These are phyloP conservation scores for Lepidocyrtoides sp. DNA, from an alignment of 2,888 invertebrate species.

Conservation along the genomic window DNA sequence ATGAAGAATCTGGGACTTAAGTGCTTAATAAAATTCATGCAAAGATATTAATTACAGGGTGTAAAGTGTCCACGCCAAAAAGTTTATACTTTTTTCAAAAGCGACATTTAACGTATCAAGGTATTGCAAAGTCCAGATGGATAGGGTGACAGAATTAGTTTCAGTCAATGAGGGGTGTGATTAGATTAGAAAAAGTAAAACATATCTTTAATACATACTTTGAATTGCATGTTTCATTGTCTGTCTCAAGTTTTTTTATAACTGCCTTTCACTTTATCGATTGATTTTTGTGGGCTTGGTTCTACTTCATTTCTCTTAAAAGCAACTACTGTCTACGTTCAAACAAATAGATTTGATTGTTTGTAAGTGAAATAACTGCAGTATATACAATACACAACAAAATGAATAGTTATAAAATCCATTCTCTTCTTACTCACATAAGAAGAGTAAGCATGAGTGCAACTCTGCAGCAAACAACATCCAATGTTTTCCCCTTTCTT, in stretches of 20 bases:
- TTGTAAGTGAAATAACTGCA: slow-evolving; percentile 58
- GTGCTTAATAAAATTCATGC: no score
- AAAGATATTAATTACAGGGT: no score
- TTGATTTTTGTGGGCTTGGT: not conserved
- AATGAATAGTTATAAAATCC: not conserved
- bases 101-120: no score
- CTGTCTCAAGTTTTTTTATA: not conserved
- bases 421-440: slow-evolving; percentile 27
- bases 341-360: slow-evolving; percentile 49
- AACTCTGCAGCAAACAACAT: slow-evolving; percentile 31
- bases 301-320: not conserved
- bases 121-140: no score
- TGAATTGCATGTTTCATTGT: not conserved
- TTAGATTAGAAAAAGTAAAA: no score
- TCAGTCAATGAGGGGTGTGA: no score
- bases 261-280: not conserved
- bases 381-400: not conserved
- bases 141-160: no score
- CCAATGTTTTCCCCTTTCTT: not conserved
- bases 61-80: no score
- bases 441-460: slow-evolving; percentile 24
- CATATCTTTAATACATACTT: no score
- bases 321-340: not conserved
- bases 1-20: no score
- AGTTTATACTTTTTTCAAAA: no score